A percentile compares a stretch with the other conserved stretches of the same genome.
phyloP scores from a whole-genome alignment of 2,888 invertebrate genomes.

The Sinhomidia bicolor region DNA sequence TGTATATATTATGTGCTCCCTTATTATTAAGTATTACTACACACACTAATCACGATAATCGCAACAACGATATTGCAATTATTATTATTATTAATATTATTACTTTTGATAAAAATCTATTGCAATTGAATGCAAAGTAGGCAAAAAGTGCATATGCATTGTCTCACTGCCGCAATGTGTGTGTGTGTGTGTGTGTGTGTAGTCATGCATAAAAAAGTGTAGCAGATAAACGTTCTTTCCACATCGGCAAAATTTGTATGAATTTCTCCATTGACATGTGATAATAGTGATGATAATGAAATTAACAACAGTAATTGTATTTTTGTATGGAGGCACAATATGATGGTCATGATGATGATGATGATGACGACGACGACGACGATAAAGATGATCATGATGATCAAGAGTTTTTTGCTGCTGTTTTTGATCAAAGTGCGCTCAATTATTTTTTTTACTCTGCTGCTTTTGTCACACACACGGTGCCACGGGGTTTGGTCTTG shows the following conservation, averaged over 20 bases:
- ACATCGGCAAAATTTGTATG: neutral
- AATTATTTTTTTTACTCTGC: neutral
- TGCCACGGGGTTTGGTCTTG: too few species aligned
- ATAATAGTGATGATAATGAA: neutral
- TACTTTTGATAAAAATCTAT: conserved; percentile 51
- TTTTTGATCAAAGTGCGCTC: neutral
- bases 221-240: neutral
- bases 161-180: neutral
- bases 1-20: too few species aligned
- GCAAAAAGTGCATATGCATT: neutral
- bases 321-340: too few species aligned
- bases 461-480: neutral
- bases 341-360: too few species aligned
- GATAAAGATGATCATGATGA: neutral
- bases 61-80: conserved; percentile 44
- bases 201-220: neutral
- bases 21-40: conserved; percentile 3
- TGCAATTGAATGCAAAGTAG: neutral
- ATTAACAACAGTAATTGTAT: conserved; percentile 3
- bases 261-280: too few species aligned
- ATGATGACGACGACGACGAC: too few species aligned
- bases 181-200: neutral
- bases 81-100: conserved; percentile 42
- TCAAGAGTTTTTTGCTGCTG: neutral
- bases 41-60: conserved; percentile 59